phyloP scores from a whole-genome alignment of 2,888 invertebrate species.

The Nezara viridula region DNA sequence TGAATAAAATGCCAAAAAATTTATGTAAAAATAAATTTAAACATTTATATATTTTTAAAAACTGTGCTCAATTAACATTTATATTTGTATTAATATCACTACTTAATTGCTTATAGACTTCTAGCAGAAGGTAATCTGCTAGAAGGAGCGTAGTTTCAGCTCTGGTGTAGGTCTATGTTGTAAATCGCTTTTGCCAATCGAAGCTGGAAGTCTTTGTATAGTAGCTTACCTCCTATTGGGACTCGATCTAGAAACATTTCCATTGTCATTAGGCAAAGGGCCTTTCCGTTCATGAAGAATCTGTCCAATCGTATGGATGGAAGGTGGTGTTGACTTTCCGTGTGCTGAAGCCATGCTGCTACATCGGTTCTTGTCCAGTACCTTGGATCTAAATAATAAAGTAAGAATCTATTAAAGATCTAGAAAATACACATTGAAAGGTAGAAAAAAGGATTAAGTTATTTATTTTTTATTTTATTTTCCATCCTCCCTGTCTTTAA shows the following conservation, averaged over 20 bases:
- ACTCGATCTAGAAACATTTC: conserved; percentile 82
- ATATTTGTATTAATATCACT: background rate
- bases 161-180: conserved; percentile 59
- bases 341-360: conserved; percentile 76
- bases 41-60: background rate
- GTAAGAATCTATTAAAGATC: background rate
- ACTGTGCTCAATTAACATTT: background rate
- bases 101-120: background rate
- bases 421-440: too few species aligned
- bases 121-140: conserved; percentile 34
- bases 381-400: conserved; percentile 75
- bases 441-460: too few species aligned
- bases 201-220: conserved; percentile 80
- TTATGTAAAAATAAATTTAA: background rate
- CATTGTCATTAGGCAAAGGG: conserved; percentile 81
- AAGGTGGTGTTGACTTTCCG: conserved; percentile 74
- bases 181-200: conserved; percentile 79
- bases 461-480: too few species aligned
- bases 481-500: too few species aligned
- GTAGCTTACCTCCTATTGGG: conserved; percentile 77
- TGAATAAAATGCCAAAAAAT: background rate
- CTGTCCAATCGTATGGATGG: conserved; percentile 74
- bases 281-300: conserved; percentile 87
- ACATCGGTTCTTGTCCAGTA: conserved; percentile 81
- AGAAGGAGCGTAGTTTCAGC: conserved; percentile 52